phyloP scores from a whole-genome alignment of 2,113 vertebrate species.

The Diglossa brunneiventris region DNA sequence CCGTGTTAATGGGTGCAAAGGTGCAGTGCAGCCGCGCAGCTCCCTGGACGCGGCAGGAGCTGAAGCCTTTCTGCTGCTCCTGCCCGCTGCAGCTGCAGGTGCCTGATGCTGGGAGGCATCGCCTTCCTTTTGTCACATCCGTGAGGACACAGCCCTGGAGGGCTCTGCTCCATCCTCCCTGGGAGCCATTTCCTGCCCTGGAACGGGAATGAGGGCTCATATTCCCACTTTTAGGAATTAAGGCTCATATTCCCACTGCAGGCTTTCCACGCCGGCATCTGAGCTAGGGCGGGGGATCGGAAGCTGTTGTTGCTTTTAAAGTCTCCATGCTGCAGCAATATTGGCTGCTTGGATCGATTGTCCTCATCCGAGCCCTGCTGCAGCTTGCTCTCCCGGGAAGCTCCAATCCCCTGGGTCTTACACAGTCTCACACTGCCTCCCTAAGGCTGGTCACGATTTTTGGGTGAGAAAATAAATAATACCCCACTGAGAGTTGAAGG shows the following conservation, averaged over 20 bases:
- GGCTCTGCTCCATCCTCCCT: background rate
- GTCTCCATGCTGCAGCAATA: background rate
- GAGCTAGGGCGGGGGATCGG: background rate
- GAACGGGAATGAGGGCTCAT: background rate
- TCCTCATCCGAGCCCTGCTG: background rate
- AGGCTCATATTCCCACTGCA: background rate
- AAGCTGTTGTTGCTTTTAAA: background rate
- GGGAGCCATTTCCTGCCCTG: background rate
- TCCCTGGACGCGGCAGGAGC: background rate
- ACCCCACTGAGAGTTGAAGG: background rate
- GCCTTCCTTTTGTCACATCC: background rate
- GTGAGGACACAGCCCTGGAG: background rate
- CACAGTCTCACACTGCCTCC: background rate
- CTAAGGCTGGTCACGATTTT: background rate
- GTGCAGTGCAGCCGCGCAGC: background rate
- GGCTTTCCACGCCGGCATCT: background rate
- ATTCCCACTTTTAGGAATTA: background rate
- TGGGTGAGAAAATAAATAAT: background rate
- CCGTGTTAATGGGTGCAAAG: background rate
- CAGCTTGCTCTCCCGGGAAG: background rate
- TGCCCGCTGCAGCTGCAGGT: background rate
- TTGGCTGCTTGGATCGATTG: background rate
- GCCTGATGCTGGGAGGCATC: background rate
- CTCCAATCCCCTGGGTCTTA: background rate
- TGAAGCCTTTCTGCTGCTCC: accelerated